Evolutionary conservation across 1,140 invertebrate genomes (phyloP), one percentile per base, ranked within the genome.

Genomic region (Gryon sp.): DNA sequence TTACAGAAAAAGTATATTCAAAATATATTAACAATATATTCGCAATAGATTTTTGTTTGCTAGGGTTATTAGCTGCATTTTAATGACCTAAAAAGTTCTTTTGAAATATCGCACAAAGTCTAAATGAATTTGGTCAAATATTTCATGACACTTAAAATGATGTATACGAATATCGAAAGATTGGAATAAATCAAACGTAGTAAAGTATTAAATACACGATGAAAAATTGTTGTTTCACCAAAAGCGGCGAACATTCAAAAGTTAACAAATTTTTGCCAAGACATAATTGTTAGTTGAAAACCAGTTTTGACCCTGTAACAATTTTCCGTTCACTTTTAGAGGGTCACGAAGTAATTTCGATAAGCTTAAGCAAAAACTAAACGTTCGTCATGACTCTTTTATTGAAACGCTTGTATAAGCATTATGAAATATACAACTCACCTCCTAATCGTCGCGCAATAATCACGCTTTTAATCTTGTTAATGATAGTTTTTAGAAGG

Each of bases 261-360:
- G 1, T 18, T 1, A 40, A 40, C 8, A 18, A 16, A 19, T 7
- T 4, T 3, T 19, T 19, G 1, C 15, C 48, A 20, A 30, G n/a
- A 2, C 30, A 15, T 55, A 53, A 63, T 74, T 52, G 53, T 66
- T 74, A 63, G 11, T 53, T 74, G 36, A 40, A 65, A 66, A 66
- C 30, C 53, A 36, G 59, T 38, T 66, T 30, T 74, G 62, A 74
- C 70, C 70, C 52, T 74, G 70, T 57, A 74, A 65, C 53, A 53
- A 66, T 66, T 63, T 65, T 22, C 53, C 70, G 65, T 66, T 74
- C 62, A 74, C 70, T 74, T 60, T 60, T 28, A 40, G 53, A 66
- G 70, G 59, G 60, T 66, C 72, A 55, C 38, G 28, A 18, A 30
- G 60, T 16, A 60, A 55, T 68, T 74, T 74, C 45, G 60, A 32